Conservation (phyloP, 2,797 vertebrate species). For the Setipinna tenuifilis region DNA sequence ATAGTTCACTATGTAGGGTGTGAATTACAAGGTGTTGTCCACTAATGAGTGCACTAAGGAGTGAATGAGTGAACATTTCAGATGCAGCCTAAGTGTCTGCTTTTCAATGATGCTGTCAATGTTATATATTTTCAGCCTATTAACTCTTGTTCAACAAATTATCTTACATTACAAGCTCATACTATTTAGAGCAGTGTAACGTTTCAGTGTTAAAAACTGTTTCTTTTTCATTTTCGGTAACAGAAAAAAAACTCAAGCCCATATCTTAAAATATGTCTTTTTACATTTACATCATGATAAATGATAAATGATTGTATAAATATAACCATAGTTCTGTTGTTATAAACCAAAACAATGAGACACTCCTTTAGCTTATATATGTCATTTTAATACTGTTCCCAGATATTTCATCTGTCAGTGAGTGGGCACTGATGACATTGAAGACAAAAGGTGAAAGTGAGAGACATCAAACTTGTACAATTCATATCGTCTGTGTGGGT, state of each 20-base stretch:
- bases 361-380: not conserved
- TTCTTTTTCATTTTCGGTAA: not conserved
- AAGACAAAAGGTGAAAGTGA: not conserved
- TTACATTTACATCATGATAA: not conserved
- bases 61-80: too few species aligned
- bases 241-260: not conserved
- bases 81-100: not conserved
- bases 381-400: not conserved
- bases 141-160: not conserved
- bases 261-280: not conserved
- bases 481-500: not conserved
- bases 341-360: not conserved
- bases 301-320: not conserved
- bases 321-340: not conserved
- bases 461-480: not conserved
- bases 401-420: not conserved
- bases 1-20: too few species aligned
- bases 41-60: too few species aligned
- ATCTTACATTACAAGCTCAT: not conserved
- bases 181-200: not conserved
- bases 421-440: not conserved
- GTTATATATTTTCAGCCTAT: not conserved
- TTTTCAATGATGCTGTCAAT: not conserved
- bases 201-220: not conserved
- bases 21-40: too few species aligned